These are phyloP conservation scores for Lapara coniferarum DNA, from an alignment of 2,888 invertebrate genomes.

Conservation along the genomic window DNA sequence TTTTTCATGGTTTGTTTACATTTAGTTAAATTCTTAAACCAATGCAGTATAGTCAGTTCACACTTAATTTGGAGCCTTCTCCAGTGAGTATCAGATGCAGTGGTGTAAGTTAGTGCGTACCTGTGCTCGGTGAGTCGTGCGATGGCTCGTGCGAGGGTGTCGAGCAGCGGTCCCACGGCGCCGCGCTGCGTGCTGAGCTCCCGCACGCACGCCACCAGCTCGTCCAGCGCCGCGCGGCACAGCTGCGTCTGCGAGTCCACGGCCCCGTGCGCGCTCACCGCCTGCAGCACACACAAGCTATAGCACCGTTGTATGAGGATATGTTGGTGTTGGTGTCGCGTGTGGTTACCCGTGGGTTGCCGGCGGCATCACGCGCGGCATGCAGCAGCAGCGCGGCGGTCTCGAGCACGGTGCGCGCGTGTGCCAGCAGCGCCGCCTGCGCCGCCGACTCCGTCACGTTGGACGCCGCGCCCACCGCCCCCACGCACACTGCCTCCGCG, in stretches of 20 bases:
- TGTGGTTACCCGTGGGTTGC: slow-evolving; percentile 90
- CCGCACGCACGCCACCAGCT: slow-evolving; percentile 91
- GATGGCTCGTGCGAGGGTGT: slow-evolving; percentile 95
- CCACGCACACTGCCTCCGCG: slow-evolving; percentile 93
- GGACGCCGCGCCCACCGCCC: slow-evolving; percentile 94
- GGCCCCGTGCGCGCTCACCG: slow-evolving; percentile 90
- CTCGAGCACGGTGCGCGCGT: slow-evolving; percentile 97
- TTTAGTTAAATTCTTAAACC: too few relatives aligned
- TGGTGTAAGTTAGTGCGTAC: slow-evolving; percentile 45
- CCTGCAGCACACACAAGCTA: slow-evolving; percentile 81
- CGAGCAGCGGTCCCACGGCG: slow-evolving; percentile 94
- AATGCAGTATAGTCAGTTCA: too few relatives aligned
- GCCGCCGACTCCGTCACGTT: slow-evolving; percentile 94
- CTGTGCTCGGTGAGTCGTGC: slow-evolving; percentile 90
- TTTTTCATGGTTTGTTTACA: too few relatives aligned
- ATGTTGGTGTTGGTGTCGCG: too few relatives aligned
- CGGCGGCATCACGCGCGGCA: slow-evolving; percentile 94
- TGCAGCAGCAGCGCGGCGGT: slow-evolving; percentile 93
- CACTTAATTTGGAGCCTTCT: too few relatives aligned
- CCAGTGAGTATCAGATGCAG: too few relatives aligned
- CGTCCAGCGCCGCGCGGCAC: slow-evolving; percentile 91
- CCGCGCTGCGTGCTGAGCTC: slow-evolving; percentile 94
- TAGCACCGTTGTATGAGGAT: too few relatives aligned
- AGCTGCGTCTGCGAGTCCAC: slow-evolving; percentile 92
- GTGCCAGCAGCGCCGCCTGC: slow-evolving; percentile 94